phyloP scores from a whole-genome alignment of 2,113 vertebrate genomes.

The Pardalotus punctatus region DNA sequence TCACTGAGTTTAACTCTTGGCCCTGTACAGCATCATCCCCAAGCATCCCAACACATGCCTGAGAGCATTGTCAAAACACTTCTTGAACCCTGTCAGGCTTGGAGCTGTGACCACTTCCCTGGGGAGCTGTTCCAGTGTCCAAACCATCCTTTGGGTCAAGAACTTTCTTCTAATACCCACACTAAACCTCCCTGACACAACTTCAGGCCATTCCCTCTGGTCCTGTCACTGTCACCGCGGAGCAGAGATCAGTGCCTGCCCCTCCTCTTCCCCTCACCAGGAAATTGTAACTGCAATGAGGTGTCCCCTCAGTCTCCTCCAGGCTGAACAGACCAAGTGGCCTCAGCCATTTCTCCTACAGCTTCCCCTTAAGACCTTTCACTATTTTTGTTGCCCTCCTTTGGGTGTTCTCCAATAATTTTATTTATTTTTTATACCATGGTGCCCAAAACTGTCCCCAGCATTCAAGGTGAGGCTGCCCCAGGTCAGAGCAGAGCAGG shows the following conservation, averaged over 20 bases:
- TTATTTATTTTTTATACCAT: background rate
- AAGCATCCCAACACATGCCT: background rate
- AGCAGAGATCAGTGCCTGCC: background rate
- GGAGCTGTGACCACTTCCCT: background rate
- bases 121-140: background rate
- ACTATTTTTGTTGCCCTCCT: background rate
- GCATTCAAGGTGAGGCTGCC: accelerated
- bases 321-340: background rate
- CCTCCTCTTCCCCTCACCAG: background rate
- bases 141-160: background rate
- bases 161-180: background rate
- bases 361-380: background rate
- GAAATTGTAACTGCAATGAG: background rate
- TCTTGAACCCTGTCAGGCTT: background rate
- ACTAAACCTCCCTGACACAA: background rate
- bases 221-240: background rate
- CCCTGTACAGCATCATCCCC: background rate
- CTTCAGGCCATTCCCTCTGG: background rate
- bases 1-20: background rate
- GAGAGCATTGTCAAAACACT: background rate
- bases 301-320: background rate
- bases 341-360: background rate
- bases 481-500: background rate
- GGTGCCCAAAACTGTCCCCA: too few relatives aligned
- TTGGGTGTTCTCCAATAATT: background rate